These are phyloP conservation scores for Sitta carolinensis DNA, from an alignment of 2,797 vertebrate genomes.

Conservation along the genomic window DNA sequence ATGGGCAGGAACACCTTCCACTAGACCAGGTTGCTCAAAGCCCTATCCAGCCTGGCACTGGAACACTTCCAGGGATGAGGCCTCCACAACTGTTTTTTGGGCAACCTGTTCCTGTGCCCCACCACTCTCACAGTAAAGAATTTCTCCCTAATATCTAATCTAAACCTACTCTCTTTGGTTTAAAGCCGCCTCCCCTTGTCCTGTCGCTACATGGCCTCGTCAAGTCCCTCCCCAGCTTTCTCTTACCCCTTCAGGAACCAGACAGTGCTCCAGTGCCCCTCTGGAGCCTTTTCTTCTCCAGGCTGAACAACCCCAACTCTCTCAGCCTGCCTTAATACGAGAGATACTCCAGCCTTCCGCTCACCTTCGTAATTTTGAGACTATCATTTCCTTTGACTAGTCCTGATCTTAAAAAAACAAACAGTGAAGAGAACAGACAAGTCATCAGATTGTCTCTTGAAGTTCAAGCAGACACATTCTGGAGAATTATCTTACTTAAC, in stretches of 20 bases:
- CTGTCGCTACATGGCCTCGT: rapidly evolving
- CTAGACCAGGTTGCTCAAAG: not conserved
- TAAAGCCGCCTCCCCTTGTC: not conserved
- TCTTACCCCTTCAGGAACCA: not conserved
- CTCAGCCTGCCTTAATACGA: not conserved
- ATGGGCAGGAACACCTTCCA: not conserved
- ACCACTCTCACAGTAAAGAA: not conserved
- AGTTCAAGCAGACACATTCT: not conserved
- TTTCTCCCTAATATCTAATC: not conserved
- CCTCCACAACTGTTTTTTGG: not conserved
- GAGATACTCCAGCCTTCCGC: not conserved
- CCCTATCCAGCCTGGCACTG: not conserved
- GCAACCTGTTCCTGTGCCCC: not conserved
- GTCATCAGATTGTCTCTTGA: not conserved
- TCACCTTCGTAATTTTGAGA: not conserved
- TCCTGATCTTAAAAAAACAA: not conserved
- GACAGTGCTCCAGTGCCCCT: not conserved
- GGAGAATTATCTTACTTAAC: not conserved
- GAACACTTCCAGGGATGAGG: not conserved
- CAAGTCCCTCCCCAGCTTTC: not conserved
- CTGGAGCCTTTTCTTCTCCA: not conserved
- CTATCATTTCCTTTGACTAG: not conserved
- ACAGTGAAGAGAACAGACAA: not conserved
- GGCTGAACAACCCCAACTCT: not conserved
- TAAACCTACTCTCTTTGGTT: not conserved